These are phyloP conservation scores for Battus philenor DNA, from an alignment of 1,140 invertebrate species.

Conservation along the genomic window DNA sequence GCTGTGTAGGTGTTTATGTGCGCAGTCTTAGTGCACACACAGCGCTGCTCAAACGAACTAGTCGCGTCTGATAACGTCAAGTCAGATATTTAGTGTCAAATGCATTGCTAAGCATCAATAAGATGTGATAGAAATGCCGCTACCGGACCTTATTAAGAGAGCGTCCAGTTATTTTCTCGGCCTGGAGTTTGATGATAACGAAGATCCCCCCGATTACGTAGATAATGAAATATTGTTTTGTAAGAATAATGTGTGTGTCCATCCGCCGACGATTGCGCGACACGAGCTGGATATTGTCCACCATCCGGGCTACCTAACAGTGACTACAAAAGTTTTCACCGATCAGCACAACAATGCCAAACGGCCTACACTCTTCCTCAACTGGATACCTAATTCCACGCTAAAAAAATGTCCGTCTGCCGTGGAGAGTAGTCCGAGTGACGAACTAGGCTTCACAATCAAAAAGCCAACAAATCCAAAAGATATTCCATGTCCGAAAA, in stretches of 20 bases:
- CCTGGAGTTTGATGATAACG: conserved; percentile 78
- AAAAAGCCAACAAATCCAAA: conserved; percentile 43
- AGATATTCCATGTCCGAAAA: conserved; percentile 39
- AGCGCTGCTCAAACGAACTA: conserved; percentile 41
- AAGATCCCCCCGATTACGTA: conserved; percentile 79
- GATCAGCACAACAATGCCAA: conserved; percentile 83
- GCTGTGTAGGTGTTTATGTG: conserved; percentile 67
- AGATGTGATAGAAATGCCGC: conserved; percentile 80
- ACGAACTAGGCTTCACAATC: conserved; percentile 41
- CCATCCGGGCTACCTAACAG: conserved; percentile 93
- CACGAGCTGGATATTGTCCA: conserved; percentile 89
- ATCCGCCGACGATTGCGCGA: conserved; percentile 88
- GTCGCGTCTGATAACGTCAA: conserved; percentile 48
- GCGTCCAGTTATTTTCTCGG: conserved; percentile 87
- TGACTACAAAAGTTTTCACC: conserved; percentile 85
- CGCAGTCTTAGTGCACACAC: conserved; percentile 54
- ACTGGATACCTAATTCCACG: conserved; percentile 95
- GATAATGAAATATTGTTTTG: conserved; percentile 91
- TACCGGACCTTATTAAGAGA: conserved; percentile 83
- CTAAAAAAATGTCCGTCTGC: conserved; percentile 90
- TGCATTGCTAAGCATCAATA: conserved; percentile 37
- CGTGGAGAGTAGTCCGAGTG: conserved; percentile 78
- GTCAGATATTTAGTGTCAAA: conserved; percentile 20
- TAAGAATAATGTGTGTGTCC: conserved; percentile 97
- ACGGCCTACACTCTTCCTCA: conserved; percentile 89